phyloP scores from a whole-genome alignment of 2,113 vertebrate genomes.

The Scortum barcoo region DNA sequence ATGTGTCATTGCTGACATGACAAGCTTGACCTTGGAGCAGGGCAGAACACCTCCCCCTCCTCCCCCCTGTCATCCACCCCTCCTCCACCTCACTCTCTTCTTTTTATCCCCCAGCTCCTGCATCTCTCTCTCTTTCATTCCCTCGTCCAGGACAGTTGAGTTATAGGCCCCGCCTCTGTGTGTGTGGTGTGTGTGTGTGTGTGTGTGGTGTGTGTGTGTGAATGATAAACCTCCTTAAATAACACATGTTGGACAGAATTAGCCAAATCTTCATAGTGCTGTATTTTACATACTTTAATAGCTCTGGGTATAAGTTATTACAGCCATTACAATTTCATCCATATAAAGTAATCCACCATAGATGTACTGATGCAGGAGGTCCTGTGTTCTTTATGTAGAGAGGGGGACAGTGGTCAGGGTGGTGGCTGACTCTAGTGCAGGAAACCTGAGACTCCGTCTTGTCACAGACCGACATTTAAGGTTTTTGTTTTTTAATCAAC shows the following conservation, averaged over 20 bases:
- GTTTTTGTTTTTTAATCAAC: background rate
- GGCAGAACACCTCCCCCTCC: slow-evolving; percentile 48
- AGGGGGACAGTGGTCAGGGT: background rate
- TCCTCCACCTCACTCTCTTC: slow-evolving; percentile 12
- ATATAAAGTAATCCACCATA: background rate
- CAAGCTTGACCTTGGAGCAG: slow-evolving; percentile 84
- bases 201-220: background rate
- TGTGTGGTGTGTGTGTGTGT: slow-evolving; percentile 10
- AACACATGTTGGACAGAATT: background rate
- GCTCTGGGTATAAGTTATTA: background rate
- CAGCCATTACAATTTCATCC: background rate
- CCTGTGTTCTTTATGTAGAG: background rate
- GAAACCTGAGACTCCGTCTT: background rate
- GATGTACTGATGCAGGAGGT: background rate
- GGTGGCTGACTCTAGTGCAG: background rate
- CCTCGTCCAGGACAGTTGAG: slow-evolving; percentile 30
- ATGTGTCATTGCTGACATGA: slow-evolving; percentile 85
- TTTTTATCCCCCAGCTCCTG: slow-evolving; percentile 15
- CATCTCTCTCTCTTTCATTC: slow-evolving; percentile 25
- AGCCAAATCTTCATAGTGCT: background rate
- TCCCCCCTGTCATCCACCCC: slow-evolving; percentile 34
- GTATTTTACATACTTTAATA: background rate
- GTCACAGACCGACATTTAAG: background rate
- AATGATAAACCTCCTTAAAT: background rate
- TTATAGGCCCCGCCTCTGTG: slow-evolving; percentile 20